A percentile compares a stretch with the other conserved stretches of the same genome.
phyloP scores from a whole-genome alignment of 2,113 vertebrate species.

The Leptosomus discolor region DNA sequence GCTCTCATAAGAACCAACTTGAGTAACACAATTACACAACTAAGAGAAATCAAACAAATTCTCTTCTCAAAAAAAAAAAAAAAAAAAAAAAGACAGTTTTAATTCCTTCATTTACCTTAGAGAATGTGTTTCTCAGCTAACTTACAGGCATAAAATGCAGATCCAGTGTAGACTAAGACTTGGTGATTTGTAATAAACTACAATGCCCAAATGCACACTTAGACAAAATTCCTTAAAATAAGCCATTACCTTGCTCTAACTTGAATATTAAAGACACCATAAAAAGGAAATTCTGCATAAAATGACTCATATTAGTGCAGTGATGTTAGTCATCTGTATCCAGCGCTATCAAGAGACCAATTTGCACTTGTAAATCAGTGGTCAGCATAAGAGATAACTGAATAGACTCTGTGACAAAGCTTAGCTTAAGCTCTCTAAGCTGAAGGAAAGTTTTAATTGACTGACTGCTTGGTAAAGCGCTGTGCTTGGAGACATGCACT shows the following conservation, averaged over 20 bases:
- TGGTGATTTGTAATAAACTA: neutral
- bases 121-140: neutral
- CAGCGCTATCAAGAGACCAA: accelerated
- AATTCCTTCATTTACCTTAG: neutral
- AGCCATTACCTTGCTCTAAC: neutral
- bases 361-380: neutral
- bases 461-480: neutral
- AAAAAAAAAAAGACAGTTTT: neutral
- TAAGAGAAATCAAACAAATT: neutral
- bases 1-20: neutral
- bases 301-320: neutral
- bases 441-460: neutral
- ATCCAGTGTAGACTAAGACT: neutral
- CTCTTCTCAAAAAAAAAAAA: neutral
- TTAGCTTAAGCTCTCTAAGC: neutral
- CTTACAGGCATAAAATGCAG: neutral
- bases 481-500: neutral
- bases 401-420: neutral
- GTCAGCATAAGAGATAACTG: neutral
- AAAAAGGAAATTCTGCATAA: neutral
- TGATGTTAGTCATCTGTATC: neutral
- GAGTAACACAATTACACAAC: neutral
- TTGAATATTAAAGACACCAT: neutral
- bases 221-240: constrained; percentile 14
- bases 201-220: neutral